These are phyloP conservation scores for Invenusta paracnida DNA, from an alignment of 2,888 invertebrate genomes.

Conservation along the genomic window DNA sequence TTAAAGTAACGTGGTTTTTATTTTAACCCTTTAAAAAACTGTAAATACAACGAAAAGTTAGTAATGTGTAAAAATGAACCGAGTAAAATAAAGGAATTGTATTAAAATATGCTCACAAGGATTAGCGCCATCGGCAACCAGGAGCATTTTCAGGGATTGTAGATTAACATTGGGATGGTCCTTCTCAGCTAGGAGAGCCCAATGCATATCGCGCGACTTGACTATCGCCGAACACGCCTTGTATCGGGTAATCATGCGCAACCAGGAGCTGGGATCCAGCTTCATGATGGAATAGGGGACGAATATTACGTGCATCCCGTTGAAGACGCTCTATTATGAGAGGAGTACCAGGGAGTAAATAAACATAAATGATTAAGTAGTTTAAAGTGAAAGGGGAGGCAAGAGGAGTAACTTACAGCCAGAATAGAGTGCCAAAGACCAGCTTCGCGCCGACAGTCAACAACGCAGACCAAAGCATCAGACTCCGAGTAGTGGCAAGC, in stretches of 20 bases:
- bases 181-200: conserved; percentile 86
- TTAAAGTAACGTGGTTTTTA: too few relatives aligned
- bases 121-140: conserved; percentile 97
- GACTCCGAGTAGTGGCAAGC: conserved; percentile 92
- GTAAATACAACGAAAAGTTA: too few relatives aligned
- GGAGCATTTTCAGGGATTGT: conserved; percentile 78
- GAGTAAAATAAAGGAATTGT: too few relatives aligned
- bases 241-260: conserved; percentile 97
- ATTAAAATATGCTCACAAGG: too few relatives aligned
- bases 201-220: conserved; percentile 94
- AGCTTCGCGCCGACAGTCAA: conserved; percentile 96
- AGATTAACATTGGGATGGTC: conserved; percentile 94
- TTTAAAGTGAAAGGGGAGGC: too few relatives aligned
- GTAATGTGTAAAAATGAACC: too few relatives aligned
- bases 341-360: too few relatives aligned
- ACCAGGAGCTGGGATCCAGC: conserved; percentile 97
- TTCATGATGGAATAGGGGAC: conserved; percentile 99
- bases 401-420: conserved; percentile 66
- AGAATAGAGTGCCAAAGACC: conserved; percentile 66
- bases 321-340: too few relatives aligned
- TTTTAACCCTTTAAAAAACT: too few relatives aligned
- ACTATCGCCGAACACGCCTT: conserved; percentile 86
- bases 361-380: too few relatives aligned
- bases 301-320: conserved; percentile 97
- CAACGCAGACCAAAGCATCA: conserved; percentile 94